Percentiles rank a stretch among this genome's conserved stretches.
phyloP scores from a whole-genome alignment of 2,797 vertebrate genomes.

The Cichlasoma orientale region DNA sequence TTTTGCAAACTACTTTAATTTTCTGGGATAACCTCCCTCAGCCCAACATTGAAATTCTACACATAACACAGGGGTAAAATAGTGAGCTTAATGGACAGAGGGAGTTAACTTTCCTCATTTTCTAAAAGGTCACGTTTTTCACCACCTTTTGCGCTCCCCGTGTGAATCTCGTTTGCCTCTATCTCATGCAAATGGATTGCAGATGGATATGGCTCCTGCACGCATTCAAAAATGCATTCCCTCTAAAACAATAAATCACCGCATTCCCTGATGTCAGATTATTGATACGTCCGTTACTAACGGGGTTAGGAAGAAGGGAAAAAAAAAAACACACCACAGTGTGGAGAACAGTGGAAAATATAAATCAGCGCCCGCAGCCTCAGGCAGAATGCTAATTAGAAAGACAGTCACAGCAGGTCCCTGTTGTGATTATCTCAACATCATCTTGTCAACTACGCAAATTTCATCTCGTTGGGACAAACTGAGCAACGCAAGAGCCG shows the following conservation, averaged over 20 bases:
- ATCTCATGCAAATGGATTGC: slow-evolving; percentile 61
- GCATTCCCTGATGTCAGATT: slow-evolving; percentile 68
- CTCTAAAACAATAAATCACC: slow-evolving; percentile 75
- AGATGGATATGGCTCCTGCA: slow-evolving; percentile 68
- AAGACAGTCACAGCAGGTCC: slow-evolving; percentile 56
- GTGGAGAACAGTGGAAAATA: slow-evolving; percentile 50
- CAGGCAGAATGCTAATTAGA: slow-evolving; percentile 69
- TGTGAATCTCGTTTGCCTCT: slow-evolving; percentile 33
- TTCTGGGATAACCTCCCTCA: not conserved
- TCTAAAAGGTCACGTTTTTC: slow-evolving; percentile 39
- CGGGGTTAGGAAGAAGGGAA: slow-evolving; percentile 17
- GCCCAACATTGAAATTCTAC: not conserved
- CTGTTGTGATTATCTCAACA: slow-evolving; percentile 67
- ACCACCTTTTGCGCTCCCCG: slow-evolving; percentile 30
- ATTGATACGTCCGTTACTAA: slow-evolving; percentile 65
- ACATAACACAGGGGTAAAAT: not conserved
- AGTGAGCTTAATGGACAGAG: not conserved
- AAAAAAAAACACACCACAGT: not conserved
- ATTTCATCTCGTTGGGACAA: slow-evolving; percentile 63
- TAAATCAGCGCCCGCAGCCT: slow-evolving; percentile 50
- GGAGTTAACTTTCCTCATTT: slow-evolving; percentile 8
- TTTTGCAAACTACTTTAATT: not conserved
- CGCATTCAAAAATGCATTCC: slow-evolving; percentile 69
- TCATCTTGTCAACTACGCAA: slow-evolving; percentile 73
- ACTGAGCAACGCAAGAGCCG: slow-evolving; percentile 46